A percentile compares a stretch with the other conserved stretches of the same genome.
These are phyloP conservation scores for Trachops cirrhosus DNA, from an alignment of 2,797 vertebrate species.

Conservation along the genomic window DNA sequence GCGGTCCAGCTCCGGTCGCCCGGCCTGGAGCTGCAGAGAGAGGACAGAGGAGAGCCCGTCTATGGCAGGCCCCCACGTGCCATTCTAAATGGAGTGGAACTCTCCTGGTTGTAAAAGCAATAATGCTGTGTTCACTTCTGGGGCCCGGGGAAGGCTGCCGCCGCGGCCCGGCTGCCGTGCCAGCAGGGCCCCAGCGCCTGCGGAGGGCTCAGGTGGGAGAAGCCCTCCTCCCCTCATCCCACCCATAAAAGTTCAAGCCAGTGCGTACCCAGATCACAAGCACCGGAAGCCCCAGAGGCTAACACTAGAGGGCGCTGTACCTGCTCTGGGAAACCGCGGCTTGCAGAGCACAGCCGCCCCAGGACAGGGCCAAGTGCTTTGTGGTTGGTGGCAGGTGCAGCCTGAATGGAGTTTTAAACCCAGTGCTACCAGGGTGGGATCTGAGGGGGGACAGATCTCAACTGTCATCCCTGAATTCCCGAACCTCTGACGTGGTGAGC, in stretches of 20 bases:
- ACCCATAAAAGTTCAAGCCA: neutral
- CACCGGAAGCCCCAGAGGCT: fast-evolving
- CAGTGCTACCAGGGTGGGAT: neutral
- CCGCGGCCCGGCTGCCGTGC: too few species aligned
- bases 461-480: neutral
- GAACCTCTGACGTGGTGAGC: neutral
- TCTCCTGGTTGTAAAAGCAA: neutral
- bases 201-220: neutral
- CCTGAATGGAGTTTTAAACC: fast-evolving
- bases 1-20: neutral
- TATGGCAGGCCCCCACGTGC: neutral
- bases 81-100: neutral
- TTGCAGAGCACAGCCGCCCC: neutral
- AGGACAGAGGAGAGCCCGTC: neutral
- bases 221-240: neutral
- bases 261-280: neutral
- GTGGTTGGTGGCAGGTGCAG: neutral
- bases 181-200: neutral
- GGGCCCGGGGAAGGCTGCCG: neutral
- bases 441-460: neutral
- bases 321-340: fast-evolving
- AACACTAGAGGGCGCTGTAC: neutral
- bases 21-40: neutral
- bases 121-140: neutral
- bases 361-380: neutral